Evolutionary conservation across 2,113 vertebrate species (phyloP), one percentile per base, ranked within the genome.

Genomic region (human): DNA sequence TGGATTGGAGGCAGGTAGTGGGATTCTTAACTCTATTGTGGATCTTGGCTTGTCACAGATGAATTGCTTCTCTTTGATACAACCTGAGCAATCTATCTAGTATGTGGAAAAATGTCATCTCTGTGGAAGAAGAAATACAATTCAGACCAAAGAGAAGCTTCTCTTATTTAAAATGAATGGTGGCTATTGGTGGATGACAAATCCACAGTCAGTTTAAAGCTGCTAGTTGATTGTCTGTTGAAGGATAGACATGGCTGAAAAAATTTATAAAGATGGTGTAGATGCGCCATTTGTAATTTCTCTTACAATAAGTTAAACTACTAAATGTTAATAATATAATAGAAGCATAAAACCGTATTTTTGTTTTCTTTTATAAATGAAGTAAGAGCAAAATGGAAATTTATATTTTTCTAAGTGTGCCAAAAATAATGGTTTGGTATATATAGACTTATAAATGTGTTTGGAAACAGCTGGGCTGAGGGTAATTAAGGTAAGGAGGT

Each of bases 41-140:
- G 87, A 97, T 97, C 92, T 97, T 38, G 82, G 61, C 59, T 97
- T 96, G 93, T 96, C 86, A 97, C 90, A 96, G 93, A 96, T 89
- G 94, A 97, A 97, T 97, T 96, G 68, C 50, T 96, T 96, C 81
- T 97, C 80, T 96, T 73, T 93, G 93, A 91, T 91, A 95, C 81
- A 93, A 96, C 78, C 78, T 18, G 32, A 90, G 48, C 81, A 70
- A 68, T 96, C 89, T 98, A 22, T 40, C 88, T 52, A 38, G 48
- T 79, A 81, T 93, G 87, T 86, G 73, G 30, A 64, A 89, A 93
- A 30, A 4, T 20, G n/a, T 90, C 25, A 40, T 43, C 92, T 96
- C 40, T 96, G 32, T 48, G 83, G 64, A 95, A 95, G 52, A 88
- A 70, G 84, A 89, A 89, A 50, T 10, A 35, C 2, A 91, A 93